Evolutionary conservation across 2,113 vertebrate species (phyloP).

Genomic region (Mixornis gularis): DNA sequence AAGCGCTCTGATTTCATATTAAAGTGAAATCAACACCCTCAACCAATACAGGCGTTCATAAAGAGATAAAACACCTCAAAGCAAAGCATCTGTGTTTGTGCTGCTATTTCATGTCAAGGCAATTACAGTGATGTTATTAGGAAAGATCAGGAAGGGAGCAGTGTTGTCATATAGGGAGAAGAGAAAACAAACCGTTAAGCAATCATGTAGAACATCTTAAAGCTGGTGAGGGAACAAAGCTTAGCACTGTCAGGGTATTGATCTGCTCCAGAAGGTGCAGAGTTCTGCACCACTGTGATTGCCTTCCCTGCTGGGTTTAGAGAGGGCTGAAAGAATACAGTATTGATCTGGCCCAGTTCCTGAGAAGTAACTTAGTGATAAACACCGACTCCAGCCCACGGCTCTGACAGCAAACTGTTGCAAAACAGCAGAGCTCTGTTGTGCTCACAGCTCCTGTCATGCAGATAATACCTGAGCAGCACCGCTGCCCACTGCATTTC

Average conservation of each 20-base stretch:
- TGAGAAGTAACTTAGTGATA: conserved; percentile 88
- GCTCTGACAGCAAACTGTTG: conserved; percentile 75
- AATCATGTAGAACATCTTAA: conserved; percentile 97
- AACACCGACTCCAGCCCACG: conserved; percentile 79
- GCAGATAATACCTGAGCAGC: neutral
- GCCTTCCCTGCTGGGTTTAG: conserved; percentile 84
- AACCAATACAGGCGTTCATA: conserved; percentile 47
- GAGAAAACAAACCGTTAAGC: conserved; percentile 92
- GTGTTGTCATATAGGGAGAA: conserved; percentile 70
- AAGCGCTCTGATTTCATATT: conserved; percentile 23
- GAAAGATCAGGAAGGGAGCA: conserved; percentile 64
- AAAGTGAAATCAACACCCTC: conserved; percentile 67
- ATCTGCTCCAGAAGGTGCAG: conserved; percentile 90
- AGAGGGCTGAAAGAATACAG: conserved; percentile 83
- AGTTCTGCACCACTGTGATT: conserved; percentile 81
- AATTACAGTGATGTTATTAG: conserved; percentile 79
- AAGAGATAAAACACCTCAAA: conserved; percentile 68
- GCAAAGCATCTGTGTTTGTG: conserved; percentile 61
- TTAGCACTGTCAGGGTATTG: conserved; percentile 87
- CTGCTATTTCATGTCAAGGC: conserved; percentile 78
- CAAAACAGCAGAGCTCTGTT: conserved; percentile 3
- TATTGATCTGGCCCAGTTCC: conserved; percentile 92
- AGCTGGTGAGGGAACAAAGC: conserved; percentile 92
- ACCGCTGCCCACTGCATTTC: neutral
- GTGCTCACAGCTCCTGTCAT: neutral